Evolutionary conservation across 2,113 vertebrate species (phyloP), one percentile per base, ranked within the genome.

Genomic region (Todiramphus saurophagus): DNA sequence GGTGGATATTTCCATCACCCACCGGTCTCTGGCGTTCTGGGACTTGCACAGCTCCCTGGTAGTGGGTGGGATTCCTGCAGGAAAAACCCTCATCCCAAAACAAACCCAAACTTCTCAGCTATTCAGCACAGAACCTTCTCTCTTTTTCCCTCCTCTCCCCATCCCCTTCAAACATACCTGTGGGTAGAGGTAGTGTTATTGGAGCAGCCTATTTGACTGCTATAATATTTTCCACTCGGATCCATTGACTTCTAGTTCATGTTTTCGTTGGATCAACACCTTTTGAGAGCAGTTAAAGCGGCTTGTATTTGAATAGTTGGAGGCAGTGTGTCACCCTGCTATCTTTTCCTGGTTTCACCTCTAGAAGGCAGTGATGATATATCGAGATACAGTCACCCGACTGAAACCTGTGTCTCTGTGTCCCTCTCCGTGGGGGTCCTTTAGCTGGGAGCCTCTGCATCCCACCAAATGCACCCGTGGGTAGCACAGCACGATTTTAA

Each of bases 111-210:
- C 50, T 85, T 80, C 70, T 93, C 59, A 90, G 93, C 89, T 94
- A 89, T 76, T 91, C 80, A 96, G 68, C 72, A 95, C 92, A 94
- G 91, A 95, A 84, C 93, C 56, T 89, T 95, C 95, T 97, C 95
- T 96, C 90, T 97, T 94, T 92, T 89, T 72, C 75, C 51, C 67
- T 93, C 79, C 93, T 93, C 66, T 91, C 87, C 75, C 72, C 85
- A 75, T 83, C 79, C 82, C 97, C 87, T 96, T 96, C 89, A 95
- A 94, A 92, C 95, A 97, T 97, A 97, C 97, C 94, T 97, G 95
- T 97, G 97, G 96, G 95, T 63, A 97, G 95, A 97, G 95, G 96
- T 92, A 87, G 90, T 97, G 96, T 97, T 97, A 97, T 97, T 97
- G 97, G 95, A 97, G 91, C 96, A 95, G 95, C 94, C 88, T 90